These are phyloP conservation scores for Coregonus suidteri DNA, from an alignment of 2,797 vertebrate species.

Conservation along the genomic window DNA sequence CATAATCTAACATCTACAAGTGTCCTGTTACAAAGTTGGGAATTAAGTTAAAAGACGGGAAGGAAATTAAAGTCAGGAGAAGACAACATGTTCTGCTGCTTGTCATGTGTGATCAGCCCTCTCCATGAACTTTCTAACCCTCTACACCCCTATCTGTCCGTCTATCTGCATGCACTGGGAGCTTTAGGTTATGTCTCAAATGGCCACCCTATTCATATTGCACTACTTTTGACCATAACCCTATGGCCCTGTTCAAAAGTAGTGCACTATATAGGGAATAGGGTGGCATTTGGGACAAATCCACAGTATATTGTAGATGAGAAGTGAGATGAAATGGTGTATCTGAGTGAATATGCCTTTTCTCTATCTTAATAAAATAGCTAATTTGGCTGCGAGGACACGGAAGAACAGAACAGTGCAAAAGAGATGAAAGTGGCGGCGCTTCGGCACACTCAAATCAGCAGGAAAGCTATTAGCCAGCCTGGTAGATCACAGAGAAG, in stretches of 20 bases:
- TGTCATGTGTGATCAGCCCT: constrained; percentile 53
- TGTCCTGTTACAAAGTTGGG: constrained; percentile 32
- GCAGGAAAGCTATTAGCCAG: constrained; percentile 69
- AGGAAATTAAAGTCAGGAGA: constrained; percentile 56
- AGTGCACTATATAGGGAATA: no score
- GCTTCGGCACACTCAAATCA: constrained; percentile 78
- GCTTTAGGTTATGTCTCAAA: background rate
- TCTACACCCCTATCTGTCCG: background rate
- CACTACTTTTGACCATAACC: no score
- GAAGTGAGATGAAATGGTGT: constrained; percentile 14
- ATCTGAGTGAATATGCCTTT: background rate
- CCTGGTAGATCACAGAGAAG: constrained; percentile 32
- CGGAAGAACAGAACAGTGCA: background rate
- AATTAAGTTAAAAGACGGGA: constrained; percentile 54
- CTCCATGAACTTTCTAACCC: constrained; percentile 24
- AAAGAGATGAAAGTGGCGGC: constrained; percentile 28
- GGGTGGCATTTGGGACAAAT: no score
- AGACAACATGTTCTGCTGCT: constrained; percentile 24
- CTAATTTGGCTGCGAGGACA: constrained; percentile 66
- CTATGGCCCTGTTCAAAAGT: no score
- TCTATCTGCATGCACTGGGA: constrained; percentile 15
- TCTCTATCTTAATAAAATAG: constrained; percentile 25
- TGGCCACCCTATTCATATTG: no score
- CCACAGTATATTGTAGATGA: constrained; percentile 17
- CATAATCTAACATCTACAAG: background rate